Conservation (phyloP, 2,888 invertebrate species). For the Hipparchia semele region DNA sequence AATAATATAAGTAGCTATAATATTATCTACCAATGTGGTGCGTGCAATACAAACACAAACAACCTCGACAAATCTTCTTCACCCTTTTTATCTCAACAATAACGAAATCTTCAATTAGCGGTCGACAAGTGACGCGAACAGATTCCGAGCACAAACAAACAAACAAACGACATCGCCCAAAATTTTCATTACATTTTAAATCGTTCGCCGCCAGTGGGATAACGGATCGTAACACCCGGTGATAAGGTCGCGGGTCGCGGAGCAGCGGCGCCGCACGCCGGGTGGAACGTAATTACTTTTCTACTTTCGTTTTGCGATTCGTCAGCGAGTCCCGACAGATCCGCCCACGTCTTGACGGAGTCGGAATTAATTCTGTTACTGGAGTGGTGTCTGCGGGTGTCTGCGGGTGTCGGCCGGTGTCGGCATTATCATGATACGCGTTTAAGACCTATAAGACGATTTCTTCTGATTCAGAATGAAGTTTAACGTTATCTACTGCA, state of each 20-base stretch:
- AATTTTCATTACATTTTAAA: slow-evolving; percentile 14
- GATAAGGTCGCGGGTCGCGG: neutral
- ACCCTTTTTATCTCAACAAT: neutral
- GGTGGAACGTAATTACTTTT: slow-evolving; percentile 3
- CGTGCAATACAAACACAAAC: neutral
- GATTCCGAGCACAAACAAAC: slow-evolving; percentile 7
- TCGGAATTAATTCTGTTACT: neutral
- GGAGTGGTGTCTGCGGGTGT: too few relatives aligned
- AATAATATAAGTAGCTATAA: too few relatives aligned
- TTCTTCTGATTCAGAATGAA: too few relatives aligned
- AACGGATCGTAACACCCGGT: neutral
- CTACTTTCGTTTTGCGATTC: neutral
- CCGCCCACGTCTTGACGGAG: neutral
- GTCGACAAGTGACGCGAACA: slow-evolving; percentile 2
- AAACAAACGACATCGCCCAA: slow-evolving; percentile 15
- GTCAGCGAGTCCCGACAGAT: neutral
- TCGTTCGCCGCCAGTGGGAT: neutral
- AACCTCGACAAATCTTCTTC: neutral
- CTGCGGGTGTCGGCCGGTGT: neutral
- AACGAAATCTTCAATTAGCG: slow-evolving; percentile 5
- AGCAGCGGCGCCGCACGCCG: neutral
- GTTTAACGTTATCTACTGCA: too few relatives aligned
- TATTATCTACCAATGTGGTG: neutral
- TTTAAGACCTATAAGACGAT: neutral
- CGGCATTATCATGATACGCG: neutral